Percentiles rank a stretch among this genome's conserved stretches.
phyloP scores from a whole-genome alignment of 2,113 vertebrate genomes.

The Oreotrochilus melanogaster region DNA sequence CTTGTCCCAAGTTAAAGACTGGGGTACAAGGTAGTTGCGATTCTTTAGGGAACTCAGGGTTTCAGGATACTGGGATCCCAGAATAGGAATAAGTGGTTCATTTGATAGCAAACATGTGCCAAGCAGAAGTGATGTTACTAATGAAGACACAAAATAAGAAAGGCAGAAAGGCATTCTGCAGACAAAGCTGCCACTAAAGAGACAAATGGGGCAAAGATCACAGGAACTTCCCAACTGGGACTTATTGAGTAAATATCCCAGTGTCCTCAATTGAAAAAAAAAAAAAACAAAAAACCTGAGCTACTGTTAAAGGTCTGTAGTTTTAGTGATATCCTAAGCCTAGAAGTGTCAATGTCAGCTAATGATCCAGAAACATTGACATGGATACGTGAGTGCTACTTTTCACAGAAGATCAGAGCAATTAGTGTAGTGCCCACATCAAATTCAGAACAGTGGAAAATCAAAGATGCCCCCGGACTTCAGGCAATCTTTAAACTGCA shows the following conservation, averaged over 20 bases:
- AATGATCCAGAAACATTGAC: slow-evolving; percentile 18
- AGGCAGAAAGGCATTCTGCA: neutral
- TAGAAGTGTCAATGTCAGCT: slow-evolving; percentile 4
- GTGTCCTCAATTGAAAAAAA: neutral
- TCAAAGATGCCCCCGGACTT: neutral
- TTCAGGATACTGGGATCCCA: neutral
- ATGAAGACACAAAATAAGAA: neutral
- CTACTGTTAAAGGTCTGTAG: neutral
- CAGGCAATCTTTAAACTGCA: neutral
- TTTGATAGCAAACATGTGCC: neutral
- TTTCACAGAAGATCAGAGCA: slow-evolving; percentile 30
- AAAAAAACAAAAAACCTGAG: neutral
- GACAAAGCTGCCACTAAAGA: neutral
- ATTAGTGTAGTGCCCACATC: slow-evolving; percentile 1
- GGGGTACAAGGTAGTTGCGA: neutral
- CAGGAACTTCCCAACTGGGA: neutral
- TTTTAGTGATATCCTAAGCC: slow-evolving; percentile 2
- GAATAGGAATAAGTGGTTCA: fast-evolving
- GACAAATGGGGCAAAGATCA: neutral
- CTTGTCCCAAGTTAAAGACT: fast-evolving
- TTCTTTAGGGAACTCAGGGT: neutral
- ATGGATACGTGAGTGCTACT: neutral
- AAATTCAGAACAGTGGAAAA: neutral
- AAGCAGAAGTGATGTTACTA: neutral
- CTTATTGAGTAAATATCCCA: neutral